Evolutionary conservation across 1,140 invertebrate genomes (phyloP).

Genomic region (Xylocopa sonorina): DNA sequence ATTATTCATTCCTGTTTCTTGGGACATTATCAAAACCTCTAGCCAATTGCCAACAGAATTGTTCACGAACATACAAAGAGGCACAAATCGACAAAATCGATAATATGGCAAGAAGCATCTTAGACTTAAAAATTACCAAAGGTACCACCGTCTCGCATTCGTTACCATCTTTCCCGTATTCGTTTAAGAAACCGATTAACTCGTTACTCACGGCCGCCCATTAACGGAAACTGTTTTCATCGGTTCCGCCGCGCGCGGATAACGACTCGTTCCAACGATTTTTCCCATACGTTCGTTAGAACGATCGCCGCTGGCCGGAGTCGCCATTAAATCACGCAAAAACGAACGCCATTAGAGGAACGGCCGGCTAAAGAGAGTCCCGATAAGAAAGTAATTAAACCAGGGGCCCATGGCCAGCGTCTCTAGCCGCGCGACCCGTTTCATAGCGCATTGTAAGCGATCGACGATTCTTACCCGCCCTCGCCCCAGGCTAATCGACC

Average conservation of each 20-base stretch:
- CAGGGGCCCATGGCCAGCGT: conserved; percentile 37
- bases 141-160: neutral
- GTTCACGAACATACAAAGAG: no score
- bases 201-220: conserved; percentile 6
- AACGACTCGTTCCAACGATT: conserved; percentile 31
- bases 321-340: conserved; percentile 51
- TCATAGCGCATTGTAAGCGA: conserved; percentile 37
- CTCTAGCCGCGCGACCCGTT: conserved; percentile 21
- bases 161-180: neutral
- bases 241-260: neutral
- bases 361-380: conserved; percentile 38
- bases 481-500: conserved; percentile 29
- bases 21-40: no score
- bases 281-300: conserved; percentile 36
- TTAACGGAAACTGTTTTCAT: conserved; percentile 9
- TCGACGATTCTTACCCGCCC: conserved; percentile 34
- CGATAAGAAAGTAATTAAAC: conserved; percentile 56
- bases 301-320: conserved; percentile 1
- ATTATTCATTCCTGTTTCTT: no score
- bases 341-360: conserved; percentile 49
- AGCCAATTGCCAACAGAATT: no score
- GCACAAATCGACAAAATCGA: no score
- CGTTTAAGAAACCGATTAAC: conserved; percentile 20
- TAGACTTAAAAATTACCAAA: neutral
- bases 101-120: no score